Percentiles rank a stretch among this genome's conserved stretches.
phyloP scores from a whole-genome alignment of 30 jellyfish, hydroid and myxozoan genomes.

The Hydractinia symbiolongicarpus region DNA sequence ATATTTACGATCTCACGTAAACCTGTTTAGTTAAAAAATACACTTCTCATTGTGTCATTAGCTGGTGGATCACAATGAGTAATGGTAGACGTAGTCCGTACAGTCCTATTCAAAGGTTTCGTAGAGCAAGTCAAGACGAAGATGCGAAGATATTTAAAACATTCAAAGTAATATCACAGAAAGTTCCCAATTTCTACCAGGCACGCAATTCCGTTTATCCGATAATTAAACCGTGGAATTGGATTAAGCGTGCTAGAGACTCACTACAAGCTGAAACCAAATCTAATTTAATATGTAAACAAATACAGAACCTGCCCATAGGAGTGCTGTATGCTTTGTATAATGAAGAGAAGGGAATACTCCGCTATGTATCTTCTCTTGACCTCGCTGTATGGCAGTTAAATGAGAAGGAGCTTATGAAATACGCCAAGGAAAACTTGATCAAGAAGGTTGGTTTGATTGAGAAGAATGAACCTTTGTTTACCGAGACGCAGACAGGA shows the following conservation, averaged over 20 bases:
- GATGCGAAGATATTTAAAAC: conserved; percentile 3
- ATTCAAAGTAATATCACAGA: conserved; percentile 6
- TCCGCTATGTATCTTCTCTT: conserved; percentile 26
- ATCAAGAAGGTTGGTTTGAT: conserved; percentile 26
- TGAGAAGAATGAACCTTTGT: conserved; percentile 29
- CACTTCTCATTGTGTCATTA: too few species aligned
- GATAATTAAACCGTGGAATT: conserved; percentile 22
- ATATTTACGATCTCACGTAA: too few species aligned
- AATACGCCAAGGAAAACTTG: conserved; percentile 37
- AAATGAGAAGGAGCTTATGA: conserved; percentile 27
- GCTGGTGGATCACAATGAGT: background rate
- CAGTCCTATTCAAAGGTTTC: conserved; percentile 6
- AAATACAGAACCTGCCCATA: conserved; percentile 3
- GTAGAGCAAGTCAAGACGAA: conserved; percentile 33
- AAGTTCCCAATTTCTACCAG: conserved; percentile 15
- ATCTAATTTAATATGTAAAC: conserved; percentile 3
- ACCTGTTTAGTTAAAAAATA: too few species aligned
- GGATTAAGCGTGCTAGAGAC: conserved; percentile 35
- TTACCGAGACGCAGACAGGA: conserved; percentile 43
- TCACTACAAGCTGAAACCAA: conserved; percentile 14
- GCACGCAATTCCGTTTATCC: conserved; percentile 33
- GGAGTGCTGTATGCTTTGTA: conserved; percentile 25
- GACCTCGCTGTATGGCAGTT: conserved; percentile 37
- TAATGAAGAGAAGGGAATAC: conserved; percentile 12
- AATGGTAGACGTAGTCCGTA: conserved; percentile 21